phyloP scores from a whole-genome alignment of 2,888 invertebrate genomes.

The Diarsia dahlii region DNA sequence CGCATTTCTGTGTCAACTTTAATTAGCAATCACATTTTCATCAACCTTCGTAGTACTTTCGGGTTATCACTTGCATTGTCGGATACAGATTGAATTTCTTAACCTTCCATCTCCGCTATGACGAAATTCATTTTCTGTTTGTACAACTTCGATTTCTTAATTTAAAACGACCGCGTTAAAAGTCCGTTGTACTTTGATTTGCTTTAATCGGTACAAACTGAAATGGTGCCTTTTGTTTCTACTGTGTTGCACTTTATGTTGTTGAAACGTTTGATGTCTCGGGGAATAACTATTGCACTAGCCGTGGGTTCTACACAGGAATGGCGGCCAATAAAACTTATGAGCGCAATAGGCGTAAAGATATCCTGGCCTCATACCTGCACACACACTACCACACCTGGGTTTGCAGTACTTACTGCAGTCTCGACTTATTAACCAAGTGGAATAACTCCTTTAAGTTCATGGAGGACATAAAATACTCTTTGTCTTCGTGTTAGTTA shows the following conservation, averaged over 20 bases:
- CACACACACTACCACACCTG: conserved; percentile 41
- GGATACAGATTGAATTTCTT: conserved; percentile 85
- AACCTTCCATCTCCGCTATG: conserved; percentile 79
- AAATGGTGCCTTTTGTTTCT: conserved; percentile 63
- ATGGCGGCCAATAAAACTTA: conserved; percentile 77
- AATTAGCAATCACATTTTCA: conserved; percentile 90
- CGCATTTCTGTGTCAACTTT: conserved; percentile 90
- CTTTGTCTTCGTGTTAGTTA: conserved; percentile 20
- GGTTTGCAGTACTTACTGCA: conserved; percentile 9
- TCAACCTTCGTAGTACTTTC: conserved; percentile 83
- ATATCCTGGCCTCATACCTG: conserved; percentile 67
- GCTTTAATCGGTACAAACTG: conserved; percentile 67
- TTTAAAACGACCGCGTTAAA: conserved; percentile 64
- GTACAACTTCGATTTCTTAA: conserved; percentile 78
- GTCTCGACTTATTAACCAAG: conserved; percentile 36
- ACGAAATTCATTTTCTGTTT: conserved; percentile 80
- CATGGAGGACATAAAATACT: conserved; percentile 37
- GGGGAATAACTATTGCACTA: conserved; percentile 74
- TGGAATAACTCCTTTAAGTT: conserved; percentile 46
- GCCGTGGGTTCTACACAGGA: conserved; percentile 63
- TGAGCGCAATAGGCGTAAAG: conserved; percentile 77
- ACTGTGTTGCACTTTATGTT: conserved; percentile 56
- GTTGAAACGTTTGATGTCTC: conserved; percentile 74
- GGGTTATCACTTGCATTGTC: conserved; percentile 85
- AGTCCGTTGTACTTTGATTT: conserved; percentile 69